phyloP scores from a whole-genome alignment of 2,113 vertebrate genomes.

The Nibea coibor region DNA sequence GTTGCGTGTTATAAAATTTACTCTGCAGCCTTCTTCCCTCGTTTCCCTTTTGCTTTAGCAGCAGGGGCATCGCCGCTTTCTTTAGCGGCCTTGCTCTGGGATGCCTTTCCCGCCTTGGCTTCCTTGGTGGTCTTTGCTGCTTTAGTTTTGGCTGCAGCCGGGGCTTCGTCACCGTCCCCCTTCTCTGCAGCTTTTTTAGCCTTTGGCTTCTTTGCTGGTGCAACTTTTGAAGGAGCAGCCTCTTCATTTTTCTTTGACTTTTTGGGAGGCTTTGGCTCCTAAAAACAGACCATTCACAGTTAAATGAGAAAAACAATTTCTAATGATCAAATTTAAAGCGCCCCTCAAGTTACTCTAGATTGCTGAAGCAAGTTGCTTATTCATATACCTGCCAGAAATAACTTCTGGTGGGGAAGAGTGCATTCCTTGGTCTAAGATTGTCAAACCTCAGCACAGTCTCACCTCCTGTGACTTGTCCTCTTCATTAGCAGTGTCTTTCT shows the following conservation, averaged over 20 bases:
- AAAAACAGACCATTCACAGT: too few relatives aligned
- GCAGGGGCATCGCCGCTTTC: neutral
- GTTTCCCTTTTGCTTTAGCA: conserved; percentile 55
- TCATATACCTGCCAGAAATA: too few relatives aligned
- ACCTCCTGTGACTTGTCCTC: conserved; percentile 27
- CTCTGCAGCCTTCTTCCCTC: conserved; percentile 59
- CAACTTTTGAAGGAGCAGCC: conserved; percentile 51
- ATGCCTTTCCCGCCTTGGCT: neutral
- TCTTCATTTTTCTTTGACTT: conserved; percentile 32
- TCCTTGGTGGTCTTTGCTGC: conserved; percentile 36
- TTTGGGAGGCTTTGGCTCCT: conserved; percentile 64
- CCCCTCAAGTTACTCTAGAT: too few relatives aligned
- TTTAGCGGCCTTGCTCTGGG: conserved; percentile 42
- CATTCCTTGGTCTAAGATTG: too few relatives aligned
- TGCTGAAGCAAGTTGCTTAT: too few relatives aligned
- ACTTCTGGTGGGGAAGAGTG: too few relatives aligned
- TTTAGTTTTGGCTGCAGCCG: conserved; percentile 45
- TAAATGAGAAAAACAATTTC: too few relatives aligned
- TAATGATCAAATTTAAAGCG: too few relatives aligned
- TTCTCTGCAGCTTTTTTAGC: conserved; percentile 56
- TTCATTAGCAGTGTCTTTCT: neutral
- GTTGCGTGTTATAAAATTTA: conserved; percentile 5
- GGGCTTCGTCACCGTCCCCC: neutral
- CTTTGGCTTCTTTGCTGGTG: conserved; percentile 79
- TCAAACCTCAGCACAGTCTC: neutral